Evolutionary conservation across 2,113 vertebrate species (phyloP), one percentile per base, ranked within the genome.

Genomic region (Agapornis roseicollis): DNA sequence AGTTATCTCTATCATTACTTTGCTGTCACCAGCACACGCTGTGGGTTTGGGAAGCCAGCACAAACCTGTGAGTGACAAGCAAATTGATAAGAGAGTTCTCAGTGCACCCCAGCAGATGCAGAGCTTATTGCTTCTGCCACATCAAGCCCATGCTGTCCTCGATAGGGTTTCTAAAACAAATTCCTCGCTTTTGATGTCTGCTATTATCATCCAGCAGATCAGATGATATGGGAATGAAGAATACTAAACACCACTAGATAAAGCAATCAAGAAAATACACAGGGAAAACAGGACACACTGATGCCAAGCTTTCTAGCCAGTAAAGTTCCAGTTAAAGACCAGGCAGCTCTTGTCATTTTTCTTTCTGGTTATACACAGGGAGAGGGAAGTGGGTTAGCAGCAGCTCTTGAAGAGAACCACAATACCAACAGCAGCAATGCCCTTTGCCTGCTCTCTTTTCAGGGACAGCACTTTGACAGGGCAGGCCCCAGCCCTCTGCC

Each of bases 71-170:
- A 79, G 69, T 42, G 70, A 85, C 0, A 0, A 56, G 17, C 27
- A 81, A 76, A 79, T 50, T 74, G 78, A 81, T 89, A 89, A 90
- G 78, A 71, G 55, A 50, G 37, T 47, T 89, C 74, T 81, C 65
- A 24, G 35, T 58, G 52, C 73, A 71, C 60, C 29, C 39, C 78
- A 89, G 87, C 72, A 93, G 65, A 68, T 70, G 68, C 58, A 63
- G 64, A 86, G 25, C 42, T 92, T 84, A 89, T 47, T 89, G 56
- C 78, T 87, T 79, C 78, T 89, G 91, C 70, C 78, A 81, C 87
- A 71, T 71, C 56, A 50, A 93, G 39, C 52, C 29, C 6, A 3
- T 37, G 35, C 65, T 79, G 61, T 47, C 50, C 66, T 79, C 17
- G 1, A 35, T 22, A 93, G 72, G 27, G 47, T 39, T 91, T 58